These are phyloP conservation scores for Lottia gigantea DNA, from an alignment of 2,888 invertebrate genomes.

Conservation along the genomic window DNA sequence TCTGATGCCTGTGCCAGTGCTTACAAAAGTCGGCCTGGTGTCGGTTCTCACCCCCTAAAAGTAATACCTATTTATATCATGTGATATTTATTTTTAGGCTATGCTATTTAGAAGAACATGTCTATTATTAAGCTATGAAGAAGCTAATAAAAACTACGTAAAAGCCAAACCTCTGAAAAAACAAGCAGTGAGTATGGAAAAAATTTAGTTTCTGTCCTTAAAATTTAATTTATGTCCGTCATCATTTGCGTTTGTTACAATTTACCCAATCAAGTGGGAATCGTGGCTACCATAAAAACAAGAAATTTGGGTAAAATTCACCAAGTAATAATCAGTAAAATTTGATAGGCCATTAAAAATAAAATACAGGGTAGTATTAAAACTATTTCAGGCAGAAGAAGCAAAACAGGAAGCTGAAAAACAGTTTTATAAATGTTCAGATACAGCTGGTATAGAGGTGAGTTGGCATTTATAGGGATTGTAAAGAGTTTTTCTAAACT, in stretches of 20 bases:
- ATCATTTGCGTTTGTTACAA: neutral
- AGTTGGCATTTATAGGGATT: conserved; percentile 9
- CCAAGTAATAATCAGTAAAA: no score
- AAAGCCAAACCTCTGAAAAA: conserved; percentile 68
- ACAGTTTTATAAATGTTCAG: conserved; percentile 69
- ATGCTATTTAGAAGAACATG: conserved; percentile 67
- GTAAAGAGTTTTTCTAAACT: no score
- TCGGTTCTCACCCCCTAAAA: no score
- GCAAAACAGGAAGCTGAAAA: conserved; percentile 65
- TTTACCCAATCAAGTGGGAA: neutral
- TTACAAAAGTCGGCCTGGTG: no score
- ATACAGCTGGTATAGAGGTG: conserved; percentile 68
- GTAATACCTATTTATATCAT: no score
- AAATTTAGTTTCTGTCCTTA: no score
- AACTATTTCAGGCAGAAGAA: conserved; percentile 65
- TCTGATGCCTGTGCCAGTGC: no score
- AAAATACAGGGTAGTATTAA: no score
- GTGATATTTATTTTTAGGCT: conserved; percentile 52
- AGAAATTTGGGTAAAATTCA: no score
- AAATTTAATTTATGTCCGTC: neutral
- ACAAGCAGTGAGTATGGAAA: conserved; percentile 59
- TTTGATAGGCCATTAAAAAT: no score
- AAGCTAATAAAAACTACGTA: conserved; percentile 66
- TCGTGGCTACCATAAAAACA: no score
- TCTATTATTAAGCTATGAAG: conserved; percentile 67